Evolutionary conservation across 2,113 vertebrate species (phyloP), one percentile per base, ranked within the genome.

Genomic region (Cichladusa arquata): DNA sequence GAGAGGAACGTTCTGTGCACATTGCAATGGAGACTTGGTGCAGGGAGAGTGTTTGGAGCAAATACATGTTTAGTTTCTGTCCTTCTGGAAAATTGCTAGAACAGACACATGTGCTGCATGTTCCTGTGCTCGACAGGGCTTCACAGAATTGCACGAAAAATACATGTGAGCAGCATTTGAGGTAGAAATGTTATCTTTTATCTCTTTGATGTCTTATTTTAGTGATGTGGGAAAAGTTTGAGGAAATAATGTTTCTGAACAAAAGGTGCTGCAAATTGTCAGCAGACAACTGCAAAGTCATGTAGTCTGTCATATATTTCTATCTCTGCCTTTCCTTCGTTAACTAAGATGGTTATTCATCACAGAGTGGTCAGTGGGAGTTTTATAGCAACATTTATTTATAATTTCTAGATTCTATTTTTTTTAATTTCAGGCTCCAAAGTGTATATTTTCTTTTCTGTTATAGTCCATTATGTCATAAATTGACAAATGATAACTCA

Each of bases 201-300:
- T 88, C 81, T 94, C 93, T 95, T 96, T 96, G 79, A 95, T 92
- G 64, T 93, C 67, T 92, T 88, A 33, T 79, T 93, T 94, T 93
- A 88, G 72, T 70, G 53, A 78, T 84, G 56, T 69, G 50, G 53
- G 69, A 81, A 57, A 94, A 88, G 67, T 82, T 88, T 4, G 1
- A 94, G 92, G 90, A 90, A 95, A 64, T 29, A 69, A 57, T 64
- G 42, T 70, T 93, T 89, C 73, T 92, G 90, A 95, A 89, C 65
- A 89, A 95, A 92, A 95, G 85, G 71, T 93, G 74, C 54, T 88
- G 56, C 79, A 81, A 65, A 85, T 79, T 66, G 45, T 91, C 77
- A 81, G 74, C 87, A 78, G 64, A 73, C 71, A 81, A 60, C 44
- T 79, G 67, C 81, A 86, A 62, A 84, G 74, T 42, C 38, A 31